Base-by-base conservation (phyloP, 2,888 invertebrate species). In the Oegoconia quadripuncta region DNA sequence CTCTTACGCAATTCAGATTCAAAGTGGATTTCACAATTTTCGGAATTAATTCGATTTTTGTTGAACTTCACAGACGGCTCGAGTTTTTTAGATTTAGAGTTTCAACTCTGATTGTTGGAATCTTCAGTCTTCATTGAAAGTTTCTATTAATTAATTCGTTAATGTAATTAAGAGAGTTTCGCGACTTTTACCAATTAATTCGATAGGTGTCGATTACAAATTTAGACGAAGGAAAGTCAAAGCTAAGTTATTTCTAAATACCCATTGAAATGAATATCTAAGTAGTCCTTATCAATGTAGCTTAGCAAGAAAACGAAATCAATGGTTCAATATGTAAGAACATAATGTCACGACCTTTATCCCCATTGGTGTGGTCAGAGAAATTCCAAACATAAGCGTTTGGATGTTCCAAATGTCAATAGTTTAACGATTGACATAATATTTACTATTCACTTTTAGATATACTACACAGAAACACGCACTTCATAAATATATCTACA, bases 11-110 rank as follows among this genome's bases (percentile, higher is more conserved):
- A 72, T 74, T 72, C 68, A 66, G 61, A 79, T 75, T 69, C 68
- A 65, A 74, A 77, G 69, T 70, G 65, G 70, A 74, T 78, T 77
- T 72, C 54, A n/a, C n/a, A n/a, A n/a, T n/a, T 78, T 77, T 27
- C 27, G 51, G 66, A 74, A 74, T 77, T 79, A 75, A 79, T 78
- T 77, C 70, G 60, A 74, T 75, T 76, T 73, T 72, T 71, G 64
- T 68, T 56, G 54, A 75, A 78, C 67, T 77, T 74, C 39, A 55
- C 64, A 70, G 74, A 74, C 74, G 50, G 59, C 44, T 42, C 41
- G 48, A 55, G 50, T 64, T 72, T 68, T 74, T 72, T 64, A 55
- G 58, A 64, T 65, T 69, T 59, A 59, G 61, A 59, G 42, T 65
- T 69, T 52, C 39, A 64, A 64, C 55, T 64, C 52, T 51, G 44